Percentiles rank a stretch among this genome's conserved stretches.
Evolutionary conservation across 2,888 invertebrate genomes (phyloP).

Genomic region (Automeris io): DNA sequence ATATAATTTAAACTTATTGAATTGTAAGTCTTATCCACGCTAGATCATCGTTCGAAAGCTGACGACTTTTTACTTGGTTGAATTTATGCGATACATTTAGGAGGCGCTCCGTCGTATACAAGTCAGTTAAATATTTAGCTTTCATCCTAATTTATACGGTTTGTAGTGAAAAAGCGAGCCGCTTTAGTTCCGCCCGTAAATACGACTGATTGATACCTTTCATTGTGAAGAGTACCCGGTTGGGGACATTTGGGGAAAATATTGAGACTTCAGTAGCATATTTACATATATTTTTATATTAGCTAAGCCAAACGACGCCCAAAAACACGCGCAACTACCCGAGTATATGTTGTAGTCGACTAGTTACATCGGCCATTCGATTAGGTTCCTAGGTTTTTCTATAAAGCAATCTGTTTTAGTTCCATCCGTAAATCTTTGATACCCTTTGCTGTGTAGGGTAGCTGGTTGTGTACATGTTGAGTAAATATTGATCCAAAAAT

Average conservation of each 20-base stretch:
- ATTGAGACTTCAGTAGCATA: too few relatives aligned
- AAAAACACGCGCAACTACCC: too few relatives aligned
- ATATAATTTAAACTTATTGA: not conserved
- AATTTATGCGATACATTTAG: conserved; percentile 72
- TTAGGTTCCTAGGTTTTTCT: too few relatives aligned
- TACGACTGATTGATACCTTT: conserved; percentile 42
- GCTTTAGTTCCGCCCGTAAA: conserved; percentile 56
- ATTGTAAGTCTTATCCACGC: conserved; percentile 26
- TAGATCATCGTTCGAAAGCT: conserved; percentile 33
- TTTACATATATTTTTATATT: too few relatives aligned
- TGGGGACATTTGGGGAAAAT: not conserved
- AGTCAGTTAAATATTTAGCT: conserved; percentile 68
- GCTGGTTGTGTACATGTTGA: too few relatives aligned
- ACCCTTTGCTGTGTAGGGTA: too few relatives aligned
- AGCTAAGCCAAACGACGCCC: too few relatives aligned
- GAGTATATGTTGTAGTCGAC: too few relatives aligned
- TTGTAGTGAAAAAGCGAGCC: conserved; percentile 46
- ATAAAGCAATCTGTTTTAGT: too few relatives aligned
- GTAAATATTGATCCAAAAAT: too few relatives aligned
- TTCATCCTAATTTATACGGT: conserved; percentile 63
- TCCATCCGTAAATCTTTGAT: too few relatives aligned
- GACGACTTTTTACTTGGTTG: conserved; percentile 67
- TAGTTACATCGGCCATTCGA: too few relatives aligned
- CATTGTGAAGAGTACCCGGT: conserved; percentile 2
- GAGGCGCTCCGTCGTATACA: conserved; percentile 61